Conservation (phyloP, 92 coral and sea anemone species). For the Phenganax marumi region DNA sequence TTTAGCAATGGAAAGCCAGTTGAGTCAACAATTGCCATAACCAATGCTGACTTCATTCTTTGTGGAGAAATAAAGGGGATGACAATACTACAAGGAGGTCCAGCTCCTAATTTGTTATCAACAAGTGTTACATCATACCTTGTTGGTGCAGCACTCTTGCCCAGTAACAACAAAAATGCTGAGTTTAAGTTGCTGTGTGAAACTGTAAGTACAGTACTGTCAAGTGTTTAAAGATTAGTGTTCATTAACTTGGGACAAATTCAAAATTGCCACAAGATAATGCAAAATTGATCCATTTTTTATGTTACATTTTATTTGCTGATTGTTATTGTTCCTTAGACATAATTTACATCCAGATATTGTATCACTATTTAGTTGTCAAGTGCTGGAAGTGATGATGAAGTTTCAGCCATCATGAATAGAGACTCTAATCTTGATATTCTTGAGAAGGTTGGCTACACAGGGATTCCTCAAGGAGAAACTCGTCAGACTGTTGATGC, state of each 20-base stretch:
- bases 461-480: constrained; percentile 65
- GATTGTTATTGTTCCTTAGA: neutral
- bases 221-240: no score
- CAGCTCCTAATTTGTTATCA: constrained; percentile 61
- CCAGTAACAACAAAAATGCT: no score
- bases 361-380: constrained; percentile 44
- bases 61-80: constrained; percentile 54
- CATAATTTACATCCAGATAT: neutral
- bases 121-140: constrained; percentile 23
- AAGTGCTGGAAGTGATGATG: constrained; percentile 57
- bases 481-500: constrained; percentile 52
- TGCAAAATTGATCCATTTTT: no score
- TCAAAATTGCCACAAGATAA: no score
- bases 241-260: no score
- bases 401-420: constrained; percentile 48
- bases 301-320: neutral
- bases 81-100: constrained; percentile 59
- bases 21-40: constrained; percentile 53
- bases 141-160: neutral
- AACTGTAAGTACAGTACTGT: no score
- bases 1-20: constrained; percentile 50
- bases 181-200: no score
- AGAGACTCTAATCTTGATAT: constrained; percentile 59
- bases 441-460: constrained; percentile 53
- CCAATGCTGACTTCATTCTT: constrained; percentile 37